Evolutionary conservation across 2,888 invertebrate genomes (phyloP).

Genomic region (Entomobrya multifasciata): DNA sequence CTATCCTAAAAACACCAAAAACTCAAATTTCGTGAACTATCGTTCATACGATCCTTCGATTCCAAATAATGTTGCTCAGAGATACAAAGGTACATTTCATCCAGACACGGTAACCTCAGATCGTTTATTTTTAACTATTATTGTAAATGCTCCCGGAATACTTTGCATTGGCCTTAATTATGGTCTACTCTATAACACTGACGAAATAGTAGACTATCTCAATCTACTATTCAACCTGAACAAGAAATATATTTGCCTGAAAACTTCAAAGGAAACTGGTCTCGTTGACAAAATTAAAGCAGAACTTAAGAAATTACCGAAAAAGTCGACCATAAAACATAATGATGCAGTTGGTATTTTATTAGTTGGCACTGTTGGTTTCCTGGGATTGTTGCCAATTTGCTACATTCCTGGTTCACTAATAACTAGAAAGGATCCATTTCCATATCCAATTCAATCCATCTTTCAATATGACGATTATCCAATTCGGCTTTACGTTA

Average conservation of each 20-base stretch:
- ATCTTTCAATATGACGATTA: not conserved
- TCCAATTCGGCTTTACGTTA: not conserved
- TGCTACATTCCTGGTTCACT: not conserved
- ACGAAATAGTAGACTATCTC: not conserved
- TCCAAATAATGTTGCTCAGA: no score
- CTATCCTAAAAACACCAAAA: no score
- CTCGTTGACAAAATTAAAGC: no score
- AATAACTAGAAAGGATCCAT: not conserved
- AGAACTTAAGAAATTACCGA: not conserved
- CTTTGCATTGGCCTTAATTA: not conserved
- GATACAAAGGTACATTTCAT: not conserved
- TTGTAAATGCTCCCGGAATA: not conserved
- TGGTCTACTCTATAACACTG: not conserved
- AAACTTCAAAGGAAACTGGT: not conserved
- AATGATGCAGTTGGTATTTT: no score
- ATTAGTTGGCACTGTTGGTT: not conserved
- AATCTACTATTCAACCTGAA: not conserved
- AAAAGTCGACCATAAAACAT: not conserved
- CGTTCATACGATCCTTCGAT: no score
- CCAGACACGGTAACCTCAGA: not conserved
- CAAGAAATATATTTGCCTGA: not conserved
- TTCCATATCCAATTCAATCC: not conserved
- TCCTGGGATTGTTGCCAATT: not conserved
- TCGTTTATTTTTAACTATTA: not conserved
- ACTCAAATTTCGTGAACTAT: no score